phyloP scores from a whole-genome alignment of 2,113 vertebrate genomes.

The Brachypteracias leptosomus region DNA sequence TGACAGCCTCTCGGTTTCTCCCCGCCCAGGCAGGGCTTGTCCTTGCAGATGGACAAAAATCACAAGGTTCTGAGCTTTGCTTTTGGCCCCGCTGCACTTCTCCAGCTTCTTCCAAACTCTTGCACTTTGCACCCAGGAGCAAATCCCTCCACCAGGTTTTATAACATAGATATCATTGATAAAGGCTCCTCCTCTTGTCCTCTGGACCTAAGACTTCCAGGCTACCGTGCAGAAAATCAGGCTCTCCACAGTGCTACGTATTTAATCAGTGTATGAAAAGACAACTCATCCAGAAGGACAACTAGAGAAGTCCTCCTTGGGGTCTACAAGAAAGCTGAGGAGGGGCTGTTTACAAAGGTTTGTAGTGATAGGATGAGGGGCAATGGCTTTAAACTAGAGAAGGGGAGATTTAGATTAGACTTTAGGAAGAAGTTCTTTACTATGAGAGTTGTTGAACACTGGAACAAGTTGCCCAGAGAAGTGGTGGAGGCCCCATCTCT shows the following conservation, averaged over 20 bases:
- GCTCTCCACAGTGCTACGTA: not conserved
- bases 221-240: not conserved
- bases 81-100: not conserved
- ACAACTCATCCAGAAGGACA: not conserved
- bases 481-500: too few relatives aligned
- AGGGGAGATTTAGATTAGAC: too few relatives aligned
- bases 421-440: too few relatives aligned
- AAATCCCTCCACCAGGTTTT: not conserved
- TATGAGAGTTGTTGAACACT: too few relatives aligned
- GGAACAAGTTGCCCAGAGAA: too few relatives aligned
- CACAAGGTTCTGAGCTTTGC: not conserved
- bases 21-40: not conserved
- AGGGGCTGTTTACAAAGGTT: too few relatives aligned
- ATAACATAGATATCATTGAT: not conserved
- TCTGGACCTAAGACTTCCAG: not conserved
- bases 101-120: not conserved
- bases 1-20: rapidly evolving
- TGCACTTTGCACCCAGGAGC: not conserved
- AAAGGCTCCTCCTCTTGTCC: not conserved
- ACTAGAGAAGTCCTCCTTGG: not conserved
- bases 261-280: not conserved
- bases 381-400: too few relatives aligned
- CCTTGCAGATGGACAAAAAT: not conserved
- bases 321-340: too few relatives aligned
- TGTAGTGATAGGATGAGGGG: too few relatives aligned